Base-by-base conservation (phyloP, 1,140 invertebrate genomes). In the Seison nebaliae region DNA sequence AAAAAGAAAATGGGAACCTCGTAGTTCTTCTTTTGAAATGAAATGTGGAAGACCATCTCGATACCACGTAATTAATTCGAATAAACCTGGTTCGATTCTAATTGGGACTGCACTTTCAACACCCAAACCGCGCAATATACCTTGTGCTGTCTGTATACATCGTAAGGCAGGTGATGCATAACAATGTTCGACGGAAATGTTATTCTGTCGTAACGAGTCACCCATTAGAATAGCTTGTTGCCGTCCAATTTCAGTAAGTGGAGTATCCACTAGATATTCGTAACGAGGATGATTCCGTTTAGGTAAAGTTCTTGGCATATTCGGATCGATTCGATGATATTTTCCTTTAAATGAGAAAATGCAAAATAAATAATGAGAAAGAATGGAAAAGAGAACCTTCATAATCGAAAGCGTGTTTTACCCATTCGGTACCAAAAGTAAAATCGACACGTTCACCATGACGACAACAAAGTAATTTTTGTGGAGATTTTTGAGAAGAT, bases 1-100 rank as follows among this genome's bases (percentile, higher is more conserved):
- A n/a, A n/a, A n/a, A n/a, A n/a, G n/a, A n/a, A n/a, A n/a, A 26
- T 7, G n/a, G 7, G 7, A 8, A 26, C 23, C 23, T 26, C 23
- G n/a, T n/a, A 78, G 77, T 50, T 88, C 81, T 16, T 83, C 62
- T 44, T 66, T 67, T n/a, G 14, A 28, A 28, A 40, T 14, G 21
- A 34, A 34, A n/a, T 7, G 17, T 5, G 38, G 30, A 12, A 34
- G 16, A 14, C 31, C 31, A 31, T 34, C 28, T 26, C 35, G 21
- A 12, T 42, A 28, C 39, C 39, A 42, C 7, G 22, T 42, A 11
- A 42, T 17, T 9, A 36, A 14, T 24, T 42, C 39, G n/a, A 42
- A 42, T 24, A 42, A 18, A 23, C 39, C 33, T 1, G 32, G 21
- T 26, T 42, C 39, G 31, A 42, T 42, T 9, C 35, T 14, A 26